Percentiles rank a stretch among this genome's conserved stretches.
These are phyloP conservation scores for Leptodactylus fuscus DNA, from an alignment of 2,113 vertebrate species.

Conservation along the genomic window DNA sequence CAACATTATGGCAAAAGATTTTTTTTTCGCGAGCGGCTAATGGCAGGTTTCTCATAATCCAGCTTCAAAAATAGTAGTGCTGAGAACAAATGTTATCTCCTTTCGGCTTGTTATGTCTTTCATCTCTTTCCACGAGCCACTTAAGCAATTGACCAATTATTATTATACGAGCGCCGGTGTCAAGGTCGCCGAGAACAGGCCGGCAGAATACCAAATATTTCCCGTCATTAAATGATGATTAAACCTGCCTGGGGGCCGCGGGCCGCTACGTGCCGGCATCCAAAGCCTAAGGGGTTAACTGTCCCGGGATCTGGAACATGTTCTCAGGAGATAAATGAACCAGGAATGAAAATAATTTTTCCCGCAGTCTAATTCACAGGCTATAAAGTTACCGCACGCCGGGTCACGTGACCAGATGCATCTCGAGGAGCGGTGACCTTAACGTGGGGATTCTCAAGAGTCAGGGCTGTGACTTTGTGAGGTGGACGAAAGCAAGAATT, in stretches of 20 bases:
- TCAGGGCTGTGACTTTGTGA: neutral
- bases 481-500: neutral
- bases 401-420: slow-evolving; percentile 2
- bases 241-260: neutral
- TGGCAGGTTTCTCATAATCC: slow-evolving; percentile 64
- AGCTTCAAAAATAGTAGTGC: slow-evolving; percentile 63
- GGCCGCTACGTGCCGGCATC: neutral
- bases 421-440: slow-evolving; percentile 4
- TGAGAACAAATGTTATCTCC: slow-evolving; percentile 64
- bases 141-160: slow-evolving; percentile 60
- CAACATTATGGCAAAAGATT: slow-evolving; percentile 61
- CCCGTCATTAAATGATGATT: slow-evolving; percentile 47
- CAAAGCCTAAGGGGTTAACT: neutral
- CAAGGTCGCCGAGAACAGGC: slow-evolving; percentile 57
- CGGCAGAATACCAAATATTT: slow-evolving; percentile 44
- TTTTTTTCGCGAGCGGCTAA: slow-evolving; percentile 60
- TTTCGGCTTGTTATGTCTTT: slow-evolving; percentile 64
- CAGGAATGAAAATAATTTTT: slow-evolving; percentile 39
- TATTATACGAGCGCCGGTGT: slow-evolving; percentile 53
- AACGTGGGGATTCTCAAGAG: neutral
- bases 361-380: slow-evolving; percentile 14
- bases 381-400: neutral
- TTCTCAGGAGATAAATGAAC: slow-evolving; percentile 24
- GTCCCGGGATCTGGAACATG: neutral
- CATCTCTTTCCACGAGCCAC: slow-evolving; percentile 60